Base-by-base conservation (phyloP, 2,113 vertebrate species). In the Cinclus mexicanus region DNA sequence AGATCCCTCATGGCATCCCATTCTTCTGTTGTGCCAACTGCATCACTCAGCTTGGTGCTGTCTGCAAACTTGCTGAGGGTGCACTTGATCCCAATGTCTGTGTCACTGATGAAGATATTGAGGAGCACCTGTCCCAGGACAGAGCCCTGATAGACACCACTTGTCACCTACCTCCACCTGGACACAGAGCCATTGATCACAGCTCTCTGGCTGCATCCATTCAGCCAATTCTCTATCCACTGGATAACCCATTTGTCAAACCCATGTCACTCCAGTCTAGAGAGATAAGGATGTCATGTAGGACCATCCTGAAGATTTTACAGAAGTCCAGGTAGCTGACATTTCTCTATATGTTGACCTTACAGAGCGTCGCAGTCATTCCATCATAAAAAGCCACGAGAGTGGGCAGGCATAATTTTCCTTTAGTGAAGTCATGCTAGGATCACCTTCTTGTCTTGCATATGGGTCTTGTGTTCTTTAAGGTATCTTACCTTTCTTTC, bases 91-190 rank as follows among this genome's bases (percentile, higher is more conserved):
- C 22, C 50, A 26, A 14, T 71, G 2, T 29, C 24, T 49, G 35
- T 63, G 75, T 12, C n/a, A 49, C 5, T 64, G 42, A 49, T 8
- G 42, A 49, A 26, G 35, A 23, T 42, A 19, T 1, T 33, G 26
- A 57, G 14, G 42, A 42, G 11, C 25, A 35, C 5, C 21, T 8
- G 42, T 56, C 25, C 25, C 21, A 22, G 10, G 35, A 42, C 18
- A 57, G 59, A 65, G 12, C 59, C 52, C 50, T 57, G 35, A 72
- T 31, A 1, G 31, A 57, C 31, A 42, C 9, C 17, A 23, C 35
- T 57, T 0, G 0, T 64, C 5, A 5, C 11, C 16, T 8, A 2
- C 8, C 42, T 65, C 22, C 12, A 13, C 12, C 35, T 42, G 42
- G 14, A 31, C 25, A 42, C 2, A 31, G 25, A 64, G 42, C 14